Evolutionary conservation across 1,140 invertebrate species (phyloP).

Genomic region (Papilio polytes): DNA sequence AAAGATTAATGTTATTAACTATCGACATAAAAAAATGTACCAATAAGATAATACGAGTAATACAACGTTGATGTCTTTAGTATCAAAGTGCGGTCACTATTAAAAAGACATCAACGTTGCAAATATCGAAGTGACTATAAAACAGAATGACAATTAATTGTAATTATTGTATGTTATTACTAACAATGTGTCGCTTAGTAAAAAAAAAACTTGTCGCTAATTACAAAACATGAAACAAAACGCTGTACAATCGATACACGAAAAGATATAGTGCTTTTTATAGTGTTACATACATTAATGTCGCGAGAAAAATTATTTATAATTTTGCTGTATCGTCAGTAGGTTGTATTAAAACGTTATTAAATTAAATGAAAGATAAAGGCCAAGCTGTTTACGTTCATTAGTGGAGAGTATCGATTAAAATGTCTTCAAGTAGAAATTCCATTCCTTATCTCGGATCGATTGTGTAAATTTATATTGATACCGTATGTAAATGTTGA

Average conservation of each 20-base stretch:
- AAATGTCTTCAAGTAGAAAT: no score
- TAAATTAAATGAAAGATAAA: no score
- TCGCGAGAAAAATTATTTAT: background rate
- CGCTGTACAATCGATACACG: background rate
- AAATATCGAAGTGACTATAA: conserved; percentile 15
- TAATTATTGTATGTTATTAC: background rate
- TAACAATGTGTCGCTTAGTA: background rate
- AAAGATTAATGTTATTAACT: background rate
- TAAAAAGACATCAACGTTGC: conserved; percentile 40
- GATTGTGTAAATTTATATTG: background rate
- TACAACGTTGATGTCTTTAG: conserved; percentile 38
- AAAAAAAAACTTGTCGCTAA: background rate
- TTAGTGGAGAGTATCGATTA: no score
- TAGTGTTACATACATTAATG: background rate
- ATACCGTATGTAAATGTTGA: background rate
- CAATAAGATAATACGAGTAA: background rate
- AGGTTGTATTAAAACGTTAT: no score
- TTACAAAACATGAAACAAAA: background rate
- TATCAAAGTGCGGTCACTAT: conserved; percentile 36
- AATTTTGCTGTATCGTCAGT: background rate
- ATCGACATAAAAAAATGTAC: background rate
- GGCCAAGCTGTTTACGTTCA: no score
- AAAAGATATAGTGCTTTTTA: background rate
- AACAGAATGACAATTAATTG: background rate
- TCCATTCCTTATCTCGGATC: conserved; percentile 3